A percentile compares a stretch with the other conserved stretches of the same genome.
These are phyloP conservation scores for Mormyrops boulengeri DNA, from an alignment of 2,797 vertebrate genomes.

Conservation along the genomic window DNA sequence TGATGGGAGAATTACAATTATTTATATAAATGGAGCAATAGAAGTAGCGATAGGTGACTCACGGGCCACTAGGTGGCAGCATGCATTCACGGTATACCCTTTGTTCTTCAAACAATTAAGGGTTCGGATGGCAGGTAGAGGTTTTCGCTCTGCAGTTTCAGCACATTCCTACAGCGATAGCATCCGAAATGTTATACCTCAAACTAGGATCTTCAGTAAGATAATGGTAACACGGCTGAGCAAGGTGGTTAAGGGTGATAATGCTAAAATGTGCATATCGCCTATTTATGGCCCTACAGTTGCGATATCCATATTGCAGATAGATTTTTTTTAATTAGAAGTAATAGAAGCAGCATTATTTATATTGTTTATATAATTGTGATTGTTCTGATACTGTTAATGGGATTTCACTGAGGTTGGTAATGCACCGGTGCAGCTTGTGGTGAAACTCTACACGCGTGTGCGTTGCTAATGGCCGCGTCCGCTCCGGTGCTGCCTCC, in stretches of 20 bases:
- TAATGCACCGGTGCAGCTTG: not conserved
- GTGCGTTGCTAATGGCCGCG: not conserved
- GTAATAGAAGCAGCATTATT: not conserved
- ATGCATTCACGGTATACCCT: not conserved
- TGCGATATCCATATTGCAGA: not conserved
- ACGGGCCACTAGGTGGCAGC: constrained; percentile 19
- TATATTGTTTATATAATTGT: not conserved
- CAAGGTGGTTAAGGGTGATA: not conserved
- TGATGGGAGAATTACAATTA: not conserved
- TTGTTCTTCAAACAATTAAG: not conserved
- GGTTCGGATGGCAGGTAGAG: not conserved
- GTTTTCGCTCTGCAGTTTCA: not conserved
- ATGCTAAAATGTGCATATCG: not conserved
- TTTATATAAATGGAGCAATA: not conserved
- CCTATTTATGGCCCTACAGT: not conserved
- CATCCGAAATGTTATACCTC: not conserved
- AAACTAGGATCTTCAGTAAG: not conserved
- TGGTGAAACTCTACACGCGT: not conserved
- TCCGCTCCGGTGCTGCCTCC: not conserved
- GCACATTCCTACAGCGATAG: not conserved
- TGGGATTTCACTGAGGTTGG: not conserved
- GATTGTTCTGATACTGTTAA: not conserved
- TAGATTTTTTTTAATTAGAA: not conserved
- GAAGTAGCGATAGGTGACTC: not conserved
- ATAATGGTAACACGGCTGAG: not conserved